A percentile compares a stretch with the other conserved stretches of the same genome.
phyloP scores from a whole-genome alignment of 23 tunicate species.

The Ascidia mentula region DNA sequence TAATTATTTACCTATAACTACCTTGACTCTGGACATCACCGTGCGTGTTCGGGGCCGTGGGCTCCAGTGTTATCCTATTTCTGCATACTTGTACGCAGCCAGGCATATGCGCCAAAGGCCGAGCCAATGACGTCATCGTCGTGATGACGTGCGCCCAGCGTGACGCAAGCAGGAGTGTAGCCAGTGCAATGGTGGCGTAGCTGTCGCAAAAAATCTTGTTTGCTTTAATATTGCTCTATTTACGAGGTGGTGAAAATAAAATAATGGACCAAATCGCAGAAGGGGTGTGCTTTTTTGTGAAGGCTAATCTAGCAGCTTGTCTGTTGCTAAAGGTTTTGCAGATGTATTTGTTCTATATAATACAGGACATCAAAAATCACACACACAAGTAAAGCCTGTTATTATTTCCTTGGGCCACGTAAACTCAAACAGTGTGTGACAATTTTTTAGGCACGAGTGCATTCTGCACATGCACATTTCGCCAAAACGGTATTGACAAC shows the following conservation, averaged over 20 bases:
- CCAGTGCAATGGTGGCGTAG: conserved; percentile 12
- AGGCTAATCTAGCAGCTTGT: too few species aligned
- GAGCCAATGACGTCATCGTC: neutral
- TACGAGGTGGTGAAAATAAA: conserved; percentile 12
- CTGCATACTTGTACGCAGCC: too few species aligned
- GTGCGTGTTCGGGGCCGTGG: neutral
- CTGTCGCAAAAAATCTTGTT: neutral
- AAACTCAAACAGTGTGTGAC: too few species aligned
- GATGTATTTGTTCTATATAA: too few species aligned
- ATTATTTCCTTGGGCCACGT: too few species aligned
- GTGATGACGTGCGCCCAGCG: neutral
- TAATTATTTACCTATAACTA: neutral
- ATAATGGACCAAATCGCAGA: neutral
- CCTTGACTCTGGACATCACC: neutral
- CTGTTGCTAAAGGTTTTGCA: too few species aligned
- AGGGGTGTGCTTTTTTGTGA: too few species aligned
- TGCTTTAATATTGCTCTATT: neutral
- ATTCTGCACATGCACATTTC: too few species aligned
- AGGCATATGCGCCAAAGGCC: neutral
- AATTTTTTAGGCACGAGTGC: too few species aligned
- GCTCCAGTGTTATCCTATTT: conserved; percentile 9
- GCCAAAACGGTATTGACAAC: too few species aligned
- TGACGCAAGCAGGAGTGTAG: neutral
- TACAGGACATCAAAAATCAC: too few species aligned
- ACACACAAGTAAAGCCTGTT: too few species aligned